Evolutionary conservation across 2,797 vertebrate genomes (phyloP), one percentile per base, ranked within the genome.

Genomic region (Takifugu rubripes): DNA sequence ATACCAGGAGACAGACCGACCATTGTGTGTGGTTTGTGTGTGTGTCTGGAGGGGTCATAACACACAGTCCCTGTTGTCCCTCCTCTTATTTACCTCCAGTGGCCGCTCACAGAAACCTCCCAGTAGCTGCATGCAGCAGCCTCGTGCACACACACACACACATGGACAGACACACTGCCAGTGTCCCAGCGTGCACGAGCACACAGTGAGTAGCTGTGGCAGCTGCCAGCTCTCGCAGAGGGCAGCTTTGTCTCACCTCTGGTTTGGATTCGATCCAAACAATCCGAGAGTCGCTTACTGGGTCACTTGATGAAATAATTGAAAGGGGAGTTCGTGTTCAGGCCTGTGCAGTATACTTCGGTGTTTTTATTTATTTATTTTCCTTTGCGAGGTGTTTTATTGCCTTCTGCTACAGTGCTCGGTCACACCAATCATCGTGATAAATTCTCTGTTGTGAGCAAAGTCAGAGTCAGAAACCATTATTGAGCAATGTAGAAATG

Each of bases 161-260:
- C 54, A 49, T 56, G 51, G 33, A 65, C 44, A 51, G 48, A 54
- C 49, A 52, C 45, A 12, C 21, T 16, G 59, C 65, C 68, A 64
- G 70, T 62, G 65, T 7, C 40, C 42, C 62, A 66, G 83, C 83
- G 78, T 84, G 72, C 10, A 43, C 61, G 59, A 25, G 11, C 2
- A 78, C 64, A 89, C 85, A 86, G 78, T 74, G 76, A 29, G 64
- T 25, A 15, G 80, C 84, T 88, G 82, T 89, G 67, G 53, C 17
- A 66, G 31, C 74, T 76, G 85, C 82, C 74, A 74, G 79, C 67
- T 44, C 72, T 52, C 59, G 74, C 74, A 78, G 76, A 85, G 74
- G 72, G 63, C 63, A 68, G 81, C 82, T 85, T 82, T 85, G 81
- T 87, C 81, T 87, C 81, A 79, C 82, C 84, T 84, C 87, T 64